Base-by-base conservation (phyloP, 2,113 vertebrate genomes). In the Smithornis capensis region DNA sequence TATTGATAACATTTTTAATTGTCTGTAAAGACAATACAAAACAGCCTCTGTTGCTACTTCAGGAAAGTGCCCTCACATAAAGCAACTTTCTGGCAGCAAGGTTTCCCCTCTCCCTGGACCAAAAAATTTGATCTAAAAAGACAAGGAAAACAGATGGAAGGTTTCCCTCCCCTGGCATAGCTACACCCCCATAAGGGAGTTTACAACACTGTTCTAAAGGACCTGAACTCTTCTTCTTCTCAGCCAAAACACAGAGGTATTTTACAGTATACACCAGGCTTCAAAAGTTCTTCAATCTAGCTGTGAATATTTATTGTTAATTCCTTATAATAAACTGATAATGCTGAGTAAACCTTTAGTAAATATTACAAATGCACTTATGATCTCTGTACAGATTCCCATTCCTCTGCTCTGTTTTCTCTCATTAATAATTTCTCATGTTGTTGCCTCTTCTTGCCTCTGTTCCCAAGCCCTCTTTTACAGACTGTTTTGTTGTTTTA, bases 401-500 rank as follows among this genome's bases (percentile, higher is more conserved):
- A 7, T 40, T 84, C 28, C 28, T 62, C 47, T 50, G 27, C 24
- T 74, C 13, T 73, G 18, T 62, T 92, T 87, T 67, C 55, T 45
- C 73, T 57, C 4, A 0, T 38, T 83, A 57, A 57, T 56, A 80
- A 69, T 53, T 89, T 87, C 57, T 92, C 0, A 0, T 79, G 28
- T 5, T 64, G 15, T 14, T 74, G 19, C 15, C 71, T 14, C 40
- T 92, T 35, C 64, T 75, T 68, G 35, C 59, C 42, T 50, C 63
- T 59, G 28, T 80, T 88, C 60, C 89, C 83, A 87, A 81, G 44
- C 68, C 35, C 27, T 42, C 35, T 42, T 92, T 81, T 64, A 81
- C 69, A 75, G 33, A 37, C 44, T 47, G 70, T 53, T 91, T 12
- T 85, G 76, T 28, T 84, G 42, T 70, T 97, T 95, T 83, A 67